phyloP scores from a whole-genome alignment of 2,888 invertebrate species.

The Idaea dimidiata region DNA sequence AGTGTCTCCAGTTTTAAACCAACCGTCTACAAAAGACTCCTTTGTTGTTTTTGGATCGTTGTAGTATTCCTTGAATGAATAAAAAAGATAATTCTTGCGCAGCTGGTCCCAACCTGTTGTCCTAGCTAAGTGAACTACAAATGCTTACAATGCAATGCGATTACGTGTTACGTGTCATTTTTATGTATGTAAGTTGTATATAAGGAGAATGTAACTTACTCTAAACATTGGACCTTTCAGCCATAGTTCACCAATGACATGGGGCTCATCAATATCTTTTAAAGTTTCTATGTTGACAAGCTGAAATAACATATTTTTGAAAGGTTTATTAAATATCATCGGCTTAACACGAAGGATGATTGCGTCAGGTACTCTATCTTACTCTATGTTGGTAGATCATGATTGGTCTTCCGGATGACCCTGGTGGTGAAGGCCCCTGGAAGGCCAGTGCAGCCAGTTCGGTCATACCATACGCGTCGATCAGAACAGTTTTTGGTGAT shows the following conservation, averaged over 20 bases:
- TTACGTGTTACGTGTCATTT: too few species aligned
- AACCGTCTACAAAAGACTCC: slow-evolving; percentile 61
- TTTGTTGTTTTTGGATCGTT: slow-evolving; percentile 62
- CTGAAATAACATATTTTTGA: slow-evolving; percentile 43
- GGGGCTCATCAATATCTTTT: slow-evolving; percentile 54
- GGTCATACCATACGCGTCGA: slow-evolving; percentile 57
- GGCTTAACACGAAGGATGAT: background rate
- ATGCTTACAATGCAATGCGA: too few species aligned
- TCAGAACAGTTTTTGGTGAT: slow-evolving; percentile 47
- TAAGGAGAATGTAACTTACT: slow-evolving; percentile 29
- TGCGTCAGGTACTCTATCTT: background rate
- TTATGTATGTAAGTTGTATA: background rate
- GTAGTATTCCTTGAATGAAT: slow-evolving; percentile 59
- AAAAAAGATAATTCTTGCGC: background rate
- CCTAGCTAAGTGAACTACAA: too few species aligned
- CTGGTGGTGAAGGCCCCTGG: slow-evolving; percentile 33
- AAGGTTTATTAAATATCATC: background rate
- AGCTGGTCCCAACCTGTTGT: too few species aligned
- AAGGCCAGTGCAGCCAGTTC: slow-evolving; percentile 50
- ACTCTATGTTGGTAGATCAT: slow-evolving; percentile 33
- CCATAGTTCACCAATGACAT: slow-evolving; percentile 68
- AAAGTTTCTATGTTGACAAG: slow-evolving; percentile 59
- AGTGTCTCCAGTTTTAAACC: slow-evolving; percentile 78
- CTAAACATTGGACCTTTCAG: slow-evolving; percentile 59
- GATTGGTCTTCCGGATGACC: slow-evolving; percentile 46